phyloP scores from a whole-genome alignment of 2,113 vertebrate species.

The Triplophysa dalaica region DNA sequence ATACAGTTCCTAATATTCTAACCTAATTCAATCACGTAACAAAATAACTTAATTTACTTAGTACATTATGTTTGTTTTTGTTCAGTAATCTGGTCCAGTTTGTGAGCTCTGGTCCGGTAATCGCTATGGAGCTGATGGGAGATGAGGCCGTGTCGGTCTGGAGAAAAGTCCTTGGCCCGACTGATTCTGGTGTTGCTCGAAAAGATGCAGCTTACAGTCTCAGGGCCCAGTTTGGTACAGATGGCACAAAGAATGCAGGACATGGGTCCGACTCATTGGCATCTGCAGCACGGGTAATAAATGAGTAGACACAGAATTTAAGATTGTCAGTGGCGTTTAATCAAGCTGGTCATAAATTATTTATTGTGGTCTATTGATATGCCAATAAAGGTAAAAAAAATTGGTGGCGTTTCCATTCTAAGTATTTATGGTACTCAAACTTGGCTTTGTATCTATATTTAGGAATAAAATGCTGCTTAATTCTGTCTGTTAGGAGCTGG shows the following conservation, averaged over 20 bases:
- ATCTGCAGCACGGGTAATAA: conserved; percentile 85
- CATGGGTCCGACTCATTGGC: conserved; percentile 87
- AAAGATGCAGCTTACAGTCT: conserved; percentile 77
- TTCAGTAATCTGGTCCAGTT: conserved; percentile 85
- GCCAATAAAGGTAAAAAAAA: neutral
- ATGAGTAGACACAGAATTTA: neutral
- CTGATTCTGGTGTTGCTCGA: conserved; percentile 74
- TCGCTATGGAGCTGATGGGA: conserved; percentile 92
- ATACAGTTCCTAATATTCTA: neutral
- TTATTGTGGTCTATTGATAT: neutral
- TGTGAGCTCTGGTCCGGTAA: conserved; percentile 82
- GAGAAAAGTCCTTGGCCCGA: conserved; percentile 82
- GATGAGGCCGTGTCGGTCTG: conserved; percentile 86
- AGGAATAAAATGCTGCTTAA: neutral
- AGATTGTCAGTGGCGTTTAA: neutral
- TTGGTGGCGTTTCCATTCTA: neutral
- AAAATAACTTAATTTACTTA: neutral
- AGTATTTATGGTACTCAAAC: neutral
- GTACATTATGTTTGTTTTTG: neutral
- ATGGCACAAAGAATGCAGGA: conserved; percentile 80
- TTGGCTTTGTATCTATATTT: neutral
- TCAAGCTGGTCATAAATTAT: neutral
- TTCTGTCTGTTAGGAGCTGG: conserved; percentile 82
- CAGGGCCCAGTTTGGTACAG: conserved; percentile 80
- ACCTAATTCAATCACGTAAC: neutral